These are phyloP conservation scores for Stenopsyche tienmushanensis DNA, from an alignment of 1,140 invertebrate genomes.

Conservation along the genomic window DNA sequence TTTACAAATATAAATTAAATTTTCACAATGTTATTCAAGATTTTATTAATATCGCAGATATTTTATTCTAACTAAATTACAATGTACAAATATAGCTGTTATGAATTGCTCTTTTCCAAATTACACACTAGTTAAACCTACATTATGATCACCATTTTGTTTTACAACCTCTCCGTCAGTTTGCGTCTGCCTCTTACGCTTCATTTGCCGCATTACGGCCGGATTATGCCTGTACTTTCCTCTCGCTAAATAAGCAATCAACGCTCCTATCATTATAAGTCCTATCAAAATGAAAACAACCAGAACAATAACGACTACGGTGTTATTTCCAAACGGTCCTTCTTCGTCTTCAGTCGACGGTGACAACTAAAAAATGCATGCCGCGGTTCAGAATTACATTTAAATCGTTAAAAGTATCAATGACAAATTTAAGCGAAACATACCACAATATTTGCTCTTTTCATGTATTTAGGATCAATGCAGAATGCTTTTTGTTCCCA, in stretches of 20 bases:
- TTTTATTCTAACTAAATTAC: not conserved
- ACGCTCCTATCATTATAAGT: conserved; percentile 45
- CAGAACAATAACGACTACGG: conserved; percentile 44
- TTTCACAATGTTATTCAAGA: too few relatives aligned
- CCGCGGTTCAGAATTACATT: not conserved
- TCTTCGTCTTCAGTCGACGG: conserved; percentile 40
- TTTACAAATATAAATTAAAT: too few relatives aligned
- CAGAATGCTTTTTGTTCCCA: conserved; percentile 51
- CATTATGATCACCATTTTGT: conserved; percentile 2
- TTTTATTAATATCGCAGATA: not conserved
- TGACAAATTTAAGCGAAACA: conserved; percentile 29
- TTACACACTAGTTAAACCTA: not conserved
- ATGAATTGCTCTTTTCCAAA: not conserved
- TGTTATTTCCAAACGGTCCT: not conserved
- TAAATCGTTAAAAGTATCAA: not conserved
- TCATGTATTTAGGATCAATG: conserved; percentile 34
- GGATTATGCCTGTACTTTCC: conserved; percentile 35
- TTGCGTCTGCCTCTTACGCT: conserved; percentile 49
- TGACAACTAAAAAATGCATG: conserved; percentile 46
- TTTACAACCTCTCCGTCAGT: too few relatives aligned
- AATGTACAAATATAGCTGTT: not conserved
- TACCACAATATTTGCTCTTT: conserved; percentile 44
- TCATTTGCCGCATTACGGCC: conserved; percentile 45
- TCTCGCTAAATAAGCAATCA: conserved; percentile 47
- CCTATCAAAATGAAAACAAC: conserved; percentile 45